Conservation (phyloP, 2,113 vertebrate genomes). For the Lepus americanus region DNA sequence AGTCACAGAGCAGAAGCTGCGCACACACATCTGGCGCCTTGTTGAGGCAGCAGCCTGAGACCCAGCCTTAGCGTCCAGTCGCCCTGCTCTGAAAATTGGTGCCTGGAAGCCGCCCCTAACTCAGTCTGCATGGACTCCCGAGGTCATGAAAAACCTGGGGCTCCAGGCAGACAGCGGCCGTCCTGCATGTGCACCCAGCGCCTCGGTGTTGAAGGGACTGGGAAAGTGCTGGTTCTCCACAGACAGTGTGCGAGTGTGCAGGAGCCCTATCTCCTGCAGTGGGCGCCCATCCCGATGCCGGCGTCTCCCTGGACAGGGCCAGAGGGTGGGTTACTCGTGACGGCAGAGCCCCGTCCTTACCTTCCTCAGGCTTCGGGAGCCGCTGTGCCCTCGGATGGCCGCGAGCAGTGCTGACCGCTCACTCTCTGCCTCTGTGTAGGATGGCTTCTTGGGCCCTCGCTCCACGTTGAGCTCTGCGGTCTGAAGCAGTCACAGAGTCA, state of each 20-base stretch:
- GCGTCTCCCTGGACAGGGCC: no score
- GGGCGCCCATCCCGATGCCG: no score
- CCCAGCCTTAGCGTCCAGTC: accelerated
- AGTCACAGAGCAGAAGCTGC: conserved; percentile 48
- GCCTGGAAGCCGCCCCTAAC: accelerated
- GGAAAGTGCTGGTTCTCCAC: accelerated
- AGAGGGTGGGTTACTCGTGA: no score
- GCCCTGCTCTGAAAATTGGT: accelerated
- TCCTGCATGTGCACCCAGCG: no score
- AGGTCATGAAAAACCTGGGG: no score
- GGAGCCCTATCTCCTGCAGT: no score
- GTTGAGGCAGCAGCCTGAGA: no score
- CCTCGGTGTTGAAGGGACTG: not conserved
- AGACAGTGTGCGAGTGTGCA: not conserved
- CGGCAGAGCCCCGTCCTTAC: conserved; percentile 81
- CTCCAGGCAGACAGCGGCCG: no score
- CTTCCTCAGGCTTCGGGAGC: conserved; percentile 90
- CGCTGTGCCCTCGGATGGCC: conserved; percentile 93
- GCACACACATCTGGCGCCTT: not conserved
- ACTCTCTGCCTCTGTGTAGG: conserved; percentile 88
- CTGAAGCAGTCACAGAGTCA: conserved; percentile 82
- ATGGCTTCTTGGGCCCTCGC: conserved; percentile 80
- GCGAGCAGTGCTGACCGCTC: conserved; percentile 93
- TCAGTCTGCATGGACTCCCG: accelerated
- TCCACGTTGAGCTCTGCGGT: conserved; percentile 83